phyloP scores from a whole-genome alignment of 2,113 vertebrate genomes.

The Bos indicus region DNA sequence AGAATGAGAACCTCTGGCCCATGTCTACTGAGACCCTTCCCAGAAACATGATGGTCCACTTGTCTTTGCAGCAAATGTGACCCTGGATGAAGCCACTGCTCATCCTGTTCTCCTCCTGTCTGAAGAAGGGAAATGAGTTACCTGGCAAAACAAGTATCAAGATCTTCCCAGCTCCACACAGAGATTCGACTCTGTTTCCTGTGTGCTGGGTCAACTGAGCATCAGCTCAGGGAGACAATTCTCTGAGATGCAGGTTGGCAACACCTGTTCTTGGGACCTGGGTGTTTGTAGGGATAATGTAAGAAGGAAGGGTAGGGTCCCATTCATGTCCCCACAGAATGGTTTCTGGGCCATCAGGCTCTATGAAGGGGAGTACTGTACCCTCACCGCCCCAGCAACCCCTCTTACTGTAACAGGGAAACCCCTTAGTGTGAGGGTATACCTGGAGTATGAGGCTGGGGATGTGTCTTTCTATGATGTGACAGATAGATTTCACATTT shows the following conservation, averaged over 20 bases:
- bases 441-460: constrained; percentile 80
- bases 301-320: background rate
- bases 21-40: too few relatives aligned
- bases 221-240: background rate
- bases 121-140: too few relatives aligned
- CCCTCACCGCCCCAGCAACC: constrained; percentile 70
- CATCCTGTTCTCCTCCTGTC: too few relatives aligned
- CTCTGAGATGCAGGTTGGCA: background rate
- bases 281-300: background rate
- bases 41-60: too few relatives aligned
- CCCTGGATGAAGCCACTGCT: too few relatives aligned
- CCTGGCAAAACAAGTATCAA: too few relatives aligned
- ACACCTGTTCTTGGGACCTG: background rate
- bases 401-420: constrained; percentile 50
- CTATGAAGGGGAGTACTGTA: constrained; percentile 28
- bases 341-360: constrained; percentile 1
- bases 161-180: too few relatives aligned
- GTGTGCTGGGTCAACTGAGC: too few relatives aligned
- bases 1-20: background rate
- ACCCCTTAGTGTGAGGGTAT: constrained; percentile 68
- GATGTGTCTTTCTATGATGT: constrained; percentile 82
- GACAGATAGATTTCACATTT: constrained; percentile 75
- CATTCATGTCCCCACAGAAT: background rate
- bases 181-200: too few relatives aligned
- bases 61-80: too few relatives aligned